Conservation (phyloP, 2,113 vertebrate species). For the Cygnus atratus region DNA sequence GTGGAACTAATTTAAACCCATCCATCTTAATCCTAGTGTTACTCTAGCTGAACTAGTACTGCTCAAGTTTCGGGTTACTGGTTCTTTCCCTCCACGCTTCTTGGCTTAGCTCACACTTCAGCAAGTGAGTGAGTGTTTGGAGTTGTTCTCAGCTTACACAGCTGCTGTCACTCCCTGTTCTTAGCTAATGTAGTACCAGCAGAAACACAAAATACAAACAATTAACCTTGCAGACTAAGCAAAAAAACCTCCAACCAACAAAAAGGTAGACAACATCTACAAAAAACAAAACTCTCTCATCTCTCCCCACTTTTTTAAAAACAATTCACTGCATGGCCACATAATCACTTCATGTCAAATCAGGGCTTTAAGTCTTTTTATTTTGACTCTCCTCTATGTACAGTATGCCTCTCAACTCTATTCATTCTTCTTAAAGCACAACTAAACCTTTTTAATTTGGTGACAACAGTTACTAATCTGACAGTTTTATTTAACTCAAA, state of each 20-base stretch:
- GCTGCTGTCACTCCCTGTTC: neutral
- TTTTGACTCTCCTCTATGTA: neutral
- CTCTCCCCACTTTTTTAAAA: neutral
- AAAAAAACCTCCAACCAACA: neutral
- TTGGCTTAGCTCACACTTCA: neutral
- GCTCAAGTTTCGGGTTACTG: neutral
- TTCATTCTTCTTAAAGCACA: constrained; percentile 6
- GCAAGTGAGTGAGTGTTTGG: neutral
- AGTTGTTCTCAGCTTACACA: neutral
- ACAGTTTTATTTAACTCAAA: neutral
- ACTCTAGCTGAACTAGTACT: neutral
- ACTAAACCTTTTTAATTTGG: neutral
- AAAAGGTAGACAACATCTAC: neutral
- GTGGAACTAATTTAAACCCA: neutral
- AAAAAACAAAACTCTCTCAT: neutral
- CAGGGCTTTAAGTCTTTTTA: neutral
- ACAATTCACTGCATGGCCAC: neutral
- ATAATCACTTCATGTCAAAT: neutral
- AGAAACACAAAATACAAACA: neutral
- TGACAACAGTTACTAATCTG: neutral
- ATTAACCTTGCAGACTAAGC: neutral
- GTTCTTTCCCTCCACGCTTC: neutral
- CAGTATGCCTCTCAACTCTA: neutral
- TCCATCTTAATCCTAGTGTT: neutral
- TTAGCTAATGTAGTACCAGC: neutral